Evolutionary conservation across 2,888 invertebrate genomes (phyloP).

Genomic region (Ceraclea dissimilis): DNA sequence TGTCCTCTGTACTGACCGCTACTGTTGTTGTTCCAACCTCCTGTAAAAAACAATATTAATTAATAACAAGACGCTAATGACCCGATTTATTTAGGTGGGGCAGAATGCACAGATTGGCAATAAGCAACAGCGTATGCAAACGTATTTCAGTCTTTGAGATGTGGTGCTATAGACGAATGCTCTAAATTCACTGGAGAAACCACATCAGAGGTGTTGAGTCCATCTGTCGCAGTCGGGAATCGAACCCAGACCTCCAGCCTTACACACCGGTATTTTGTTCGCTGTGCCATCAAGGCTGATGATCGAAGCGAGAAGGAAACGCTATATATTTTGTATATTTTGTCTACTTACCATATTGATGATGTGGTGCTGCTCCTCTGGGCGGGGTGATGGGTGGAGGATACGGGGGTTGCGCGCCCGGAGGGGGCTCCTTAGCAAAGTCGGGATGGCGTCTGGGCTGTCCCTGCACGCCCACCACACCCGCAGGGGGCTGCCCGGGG

Average conservation of each 20-base stretch:
- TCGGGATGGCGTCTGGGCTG: slow-evolving; percentile 75
- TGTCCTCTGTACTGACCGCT: slow-evolving; percentile 41
- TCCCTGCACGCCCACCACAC: not conserved
- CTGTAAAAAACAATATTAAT: slow-evolving; percentile 29
- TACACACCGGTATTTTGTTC: too few species aligned
- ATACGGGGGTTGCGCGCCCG: slow-evolving; percentile 31
- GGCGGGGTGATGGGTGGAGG: slow-evolving; percentile 28
- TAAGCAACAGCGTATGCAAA: too few species aligned
- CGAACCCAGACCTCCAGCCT: too few species aligned
- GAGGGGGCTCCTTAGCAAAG: slow-evolving; percentile 60
- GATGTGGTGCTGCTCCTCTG: slow-evolving; percentile 19
- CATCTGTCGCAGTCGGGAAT: too few species aligned
- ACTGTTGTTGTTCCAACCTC: slow-evolving; percentile 58
- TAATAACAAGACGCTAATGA: not conserved
- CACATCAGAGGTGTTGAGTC: too few species aligned
- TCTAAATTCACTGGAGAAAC: too few species aligned
- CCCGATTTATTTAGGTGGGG: not conserved
- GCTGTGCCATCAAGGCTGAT: too few species aligned
- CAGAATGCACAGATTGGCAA: too few species aligned
- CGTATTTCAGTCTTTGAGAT: too few species aligned
- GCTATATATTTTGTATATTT: too few species aligned
- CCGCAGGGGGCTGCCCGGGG: not conserved
- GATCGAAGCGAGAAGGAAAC: too few species aligned
- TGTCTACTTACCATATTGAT: slow-evolving; percentile 24
- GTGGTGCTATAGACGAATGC: too few species aligned